Evolutionary conservation across 1,140 invertebrate species (phyloP).

Genomic region (Trichonephila inaurata): DNA sequence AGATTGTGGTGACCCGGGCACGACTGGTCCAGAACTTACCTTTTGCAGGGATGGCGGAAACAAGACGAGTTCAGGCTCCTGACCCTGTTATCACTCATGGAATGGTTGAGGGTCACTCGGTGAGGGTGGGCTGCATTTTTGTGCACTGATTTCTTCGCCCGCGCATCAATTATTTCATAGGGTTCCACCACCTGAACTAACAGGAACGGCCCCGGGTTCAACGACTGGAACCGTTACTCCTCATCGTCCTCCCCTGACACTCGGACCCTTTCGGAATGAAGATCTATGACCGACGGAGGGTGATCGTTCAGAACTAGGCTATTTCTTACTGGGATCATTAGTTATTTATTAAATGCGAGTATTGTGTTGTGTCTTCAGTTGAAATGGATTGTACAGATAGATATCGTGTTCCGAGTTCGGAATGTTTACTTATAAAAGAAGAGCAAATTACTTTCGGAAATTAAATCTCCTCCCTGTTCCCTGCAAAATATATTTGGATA

Average conservation of each 20-base stretch:
- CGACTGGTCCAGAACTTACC: not conserved
- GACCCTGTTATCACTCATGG: slow-evolving; percentile 46
- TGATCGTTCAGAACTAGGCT: not conserved
- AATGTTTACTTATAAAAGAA: not conserved
- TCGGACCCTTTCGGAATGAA: not conserved
- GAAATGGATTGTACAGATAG: not conserved
- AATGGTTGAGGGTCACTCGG: not conserved
- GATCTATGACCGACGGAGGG: not conserved
- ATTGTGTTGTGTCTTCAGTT: not conserved
- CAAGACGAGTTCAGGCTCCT: not conserved
- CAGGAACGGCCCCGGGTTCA: slow-evolving; percentile 31
- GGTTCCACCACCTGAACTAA: slow-evolving; percentile 10
- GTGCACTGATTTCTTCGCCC: slow-evolving; percentile 48
- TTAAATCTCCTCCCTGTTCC: too few relatives aligned
- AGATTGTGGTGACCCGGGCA: not conserved
- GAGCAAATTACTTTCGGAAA: not conserved
- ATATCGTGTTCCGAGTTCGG: not conserved
- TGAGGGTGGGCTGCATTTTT: slow-evolving; percentile 41
- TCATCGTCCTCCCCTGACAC: not conserved
- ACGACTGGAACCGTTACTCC: slow-evolving; percentile 57
- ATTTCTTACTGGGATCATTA: not conserved
- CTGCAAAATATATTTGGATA: too few relatives aligned
- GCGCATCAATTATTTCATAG: slow-evolving; percentile 27
- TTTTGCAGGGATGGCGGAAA: slow-evolving; percentile 12
- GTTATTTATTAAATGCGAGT: not conserved